phyloP scores from a whole-genome alignment of 2,113 vertebrate genomes.

The Sterrhoptilus dennistouni region DNA sequence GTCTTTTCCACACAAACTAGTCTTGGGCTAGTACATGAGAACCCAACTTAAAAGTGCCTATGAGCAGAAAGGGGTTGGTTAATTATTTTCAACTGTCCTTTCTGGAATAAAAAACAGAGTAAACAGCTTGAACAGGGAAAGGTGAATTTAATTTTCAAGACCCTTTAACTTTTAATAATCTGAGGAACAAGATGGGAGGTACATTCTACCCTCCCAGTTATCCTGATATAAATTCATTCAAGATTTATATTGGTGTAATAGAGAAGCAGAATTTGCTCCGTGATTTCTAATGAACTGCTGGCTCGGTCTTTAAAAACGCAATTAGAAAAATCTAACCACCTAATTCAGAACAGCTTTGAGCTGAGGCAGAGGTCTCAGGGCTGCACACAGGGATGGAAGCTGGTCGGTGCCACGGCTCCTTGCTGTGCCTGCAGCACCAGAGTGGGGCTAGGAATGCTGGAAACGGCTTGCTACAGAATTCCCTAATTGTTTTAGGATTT shows the following conservation, averaged over 20 bases:
- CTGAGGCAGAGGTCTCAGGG: slow-evolving; percentile 26
- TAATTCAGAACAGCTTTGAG: slow-evolving; percentile 62
- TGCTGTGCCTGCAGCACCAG: neutral
- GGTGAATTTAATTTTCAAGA: slow-evolving; percentile 59
- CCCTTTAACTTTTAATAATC: slow-evolving; percentile 57
- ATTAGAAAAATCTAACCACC: slow-evolving; percentile 61
- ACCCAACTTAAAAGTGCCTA: slow-evolving; percentile 51
- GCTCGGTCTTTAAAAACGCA: slow-evolving; percentile 52
- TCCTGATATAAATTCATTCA: slow-evolving; percentile 54
- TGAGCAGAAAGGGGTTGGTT: neutral
- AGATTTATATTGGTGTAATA: slow-evolving; percentile 63
- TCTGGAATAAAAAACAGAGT: slow-evolving; percentile 26
- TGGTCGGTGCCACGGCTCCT: neutral
- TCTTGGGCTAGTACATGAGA: slow-evolving; percentile 36
- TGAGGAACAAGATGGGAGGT: slow-evolving; percentile 53
- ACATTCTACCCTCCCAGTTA: slow-evolving; percentile 38
- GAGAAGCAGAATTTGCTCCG: slow-evolving; percentile 59
- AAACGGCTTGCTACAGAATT: neutral
- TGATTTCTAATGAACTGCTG: slow-evolving; percentile 63
- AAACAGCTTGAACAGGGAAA: slow-evolving; percentile 14
- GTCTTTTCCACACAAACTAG: slow-evolving; percentile 47
- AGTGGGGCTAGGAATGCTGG: neutral
- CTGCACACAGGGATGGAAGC: neutral
- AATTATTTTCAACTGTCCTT: slow-evolving; percentile 48
- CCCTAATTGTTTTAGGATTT: neutral